phyloP scores from a whole-genome alignment of 2,797 vertebrate genomes.

The Gallinago stenura region DNA sequence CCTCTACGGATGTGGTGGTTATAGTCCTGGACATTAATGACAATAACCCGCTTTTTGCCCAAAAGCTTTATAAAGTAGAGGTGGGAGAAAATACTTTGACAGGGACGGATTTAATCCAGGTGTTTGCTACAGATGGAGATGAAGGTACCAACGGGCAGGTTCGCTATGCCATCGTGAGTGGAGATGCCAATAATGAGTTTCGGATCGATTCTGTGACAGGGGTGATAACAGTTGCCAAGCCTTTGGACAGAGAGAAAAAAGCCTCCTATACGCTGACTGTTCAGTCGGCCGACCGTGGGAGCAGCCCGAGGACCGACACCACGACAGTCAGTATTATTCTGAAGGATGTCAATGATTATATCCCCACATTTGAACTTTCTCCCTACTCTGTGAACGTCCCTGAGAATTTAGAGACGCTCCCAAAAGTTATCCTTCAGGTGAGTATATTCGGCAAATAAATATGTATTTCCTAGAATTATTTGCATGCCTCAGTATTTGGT shows the following conservation, averaged over 20 bases:
- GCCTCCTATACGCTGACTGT: constrained; percentile 86
- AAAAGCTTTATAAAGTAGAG: constrained; percentile 90
- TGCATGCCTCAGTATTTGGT: neutral
- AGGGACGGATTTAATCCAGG: constrained; percentile 90
- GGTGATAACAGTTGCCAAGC: constrained; percentile 89
- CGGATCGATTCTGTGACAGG: constrained; percentile 94
- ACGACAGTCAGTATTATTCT: constrained; percentile 87
- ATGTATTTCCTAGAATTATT: neutral
- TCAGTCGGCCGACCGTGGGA: constrained; percentile 91
- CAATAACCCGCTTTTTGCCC: constrained; percentile 91
- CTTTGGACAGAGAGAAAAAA: constrained; percentile 88
- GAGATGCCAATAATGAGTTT: constrained; percentile 86
- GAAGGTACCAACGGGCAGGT: constrained; percentile 95
- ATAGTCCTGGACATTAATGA: constrained; percentile 94
- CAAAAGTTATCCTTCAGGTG: constrained; percentile 91
- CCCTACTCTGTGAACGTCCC: constrained; percentile 89
- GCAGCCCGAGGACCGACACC: constrained; percentile 87
- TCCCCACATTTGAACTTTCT: constrained; percentile 91
- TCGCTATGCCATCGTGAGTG: constrained; percentile 86
- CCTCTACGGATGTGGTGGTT: constrained; percentile 88
- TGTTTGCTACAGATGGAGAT: constrained; percentile 88
- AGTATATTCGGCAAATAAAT: constrained; percentile 52
- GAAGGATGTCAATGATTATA: constrained; percentile 92
- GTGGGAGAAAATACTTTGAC: constrained; percentile 89
- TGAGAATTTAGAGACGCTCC: constrained; percentile 88